Evolutionary conservation across 2,113 vertebrate genomes (phyloP).

Genomic region (Meriones unguiculatus): DNA sequence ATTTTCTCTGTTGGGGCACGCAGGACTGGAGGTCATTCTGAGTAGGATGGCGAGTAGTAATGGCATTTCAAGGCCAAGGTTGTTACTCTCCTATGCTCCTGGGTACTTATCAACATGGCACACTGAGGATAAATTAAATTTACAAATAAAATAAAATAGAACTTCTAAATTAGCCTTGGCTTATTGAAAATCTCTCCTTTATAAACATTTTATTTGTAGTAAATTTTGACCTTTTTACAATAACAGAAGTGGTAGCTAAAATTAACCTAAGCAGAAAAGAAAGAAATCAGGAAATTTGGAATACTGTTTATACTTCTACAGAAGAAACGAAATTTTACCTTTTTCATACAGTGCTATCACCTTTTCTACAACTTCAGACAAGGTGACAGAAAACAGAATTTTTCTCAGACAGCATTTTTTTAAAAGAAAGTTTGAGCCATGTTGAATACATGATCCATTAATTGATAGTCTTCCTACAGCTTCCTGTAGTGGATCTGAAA

Average conservation of each 20-base stretch:
- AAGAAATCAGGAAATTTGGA: background rate
- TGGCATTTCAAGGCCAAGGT: background rate
- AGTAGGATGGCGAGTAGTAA: rapidly evolving
- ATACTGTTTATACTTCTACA: conserved; percentile 4
- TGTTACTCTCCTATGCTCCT: background rate
- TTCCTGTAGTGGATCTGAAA: background rate
- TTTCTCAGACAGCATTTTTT: background rate
- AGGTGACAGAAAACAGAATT: background rate
- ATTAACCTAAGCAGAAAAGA: background rate
- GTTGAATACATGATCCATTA: background rate
- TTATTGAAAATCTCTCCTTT: background rate
- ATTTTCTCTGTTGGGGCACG: background rate
- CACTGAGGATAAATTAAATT: background rate
- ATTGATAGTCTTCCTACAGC: background rate
- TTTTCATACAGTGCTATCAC: background rate
- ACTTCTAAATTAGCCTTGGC: background rate
- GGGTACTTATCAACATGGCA: background rate
- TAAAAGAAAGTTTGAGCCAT: conserved; percentile 17
- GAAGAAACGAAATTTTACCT: background rate
- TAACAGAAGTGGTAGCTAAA: background rate
- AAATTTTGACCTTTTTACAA: background rate
- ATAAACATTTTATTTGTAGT: background rate
- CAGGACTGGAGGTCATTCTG: background rate
- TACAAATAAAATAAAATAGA: background rate
- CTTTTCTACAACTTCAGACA: background rate